phyloP scores from a whole-genome alignment of 1,140 invertebrate species.

The Rhagoletis zephyria region DNA sequence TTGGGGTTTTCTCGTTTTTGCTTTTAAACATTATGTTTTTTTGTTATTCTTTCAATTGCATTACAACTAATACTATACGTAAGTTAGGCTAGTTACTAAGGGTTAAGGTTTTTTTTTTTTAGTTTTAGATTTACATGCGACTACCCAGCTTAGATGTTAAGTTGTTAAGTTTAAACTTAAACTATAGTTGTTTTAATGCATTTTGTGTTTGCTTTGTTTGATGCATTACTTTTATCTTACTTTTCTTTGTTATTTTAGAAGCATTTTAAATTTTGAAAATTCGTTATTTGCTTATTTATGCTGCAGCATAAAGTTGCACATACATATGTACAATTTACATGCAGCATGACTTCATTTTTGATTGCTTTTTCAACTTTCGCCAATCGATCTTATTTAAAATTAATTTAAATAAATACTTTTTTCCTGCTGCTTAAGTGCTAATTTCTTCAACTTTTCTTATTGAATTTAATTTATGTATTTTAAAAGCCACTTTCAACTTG shows the following conservation, averaged over 20 bases:
- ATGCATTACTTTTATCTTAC: not conserved
- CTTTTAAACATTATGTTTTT: conserved; percentile 21
- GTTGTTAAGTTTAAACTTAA: conserved; percentile 64
- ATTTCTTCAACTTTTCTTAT: conserved; percentile 28
- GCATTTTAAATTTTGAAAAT: conserved; percentile 63
- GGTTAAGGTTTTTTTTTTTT: conserved; percentile 55
- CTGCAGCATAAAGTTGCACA: not conserved
- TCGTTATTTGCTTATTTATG: conserved; percentile 61
- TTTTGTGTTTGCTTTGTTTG: not conserved
- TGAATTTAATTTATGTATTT: conserved; percentile 30
- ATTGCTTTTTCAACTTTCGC: not conserved
- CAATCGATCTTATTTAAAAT: conserved; percentile 15
- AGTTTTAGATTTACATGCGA: conserved; percentile 70
- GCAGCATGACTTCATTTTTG: not conserved
- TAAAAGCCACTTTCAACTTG: conserved; percentile 49
- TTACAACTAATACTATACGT: conserved; percentile 44
- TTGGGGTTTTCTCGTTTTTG: conserved; percentile 28
- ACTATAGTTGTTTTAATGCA: conserved; percentile 59
- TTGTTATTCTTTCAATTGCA: conserved; percentile 25
- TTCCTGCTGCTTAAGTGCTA: conserved; percentile 49
- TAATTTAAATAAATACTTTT: conserved; percentile 54
- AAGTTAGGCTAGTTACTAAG: conserved; percentile 46
- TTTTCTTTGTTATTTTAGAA: not conserved
- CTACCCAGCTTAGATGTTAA: conserved; percentile 73
- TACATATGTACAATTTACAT: not conserved